phyloP scores from a whole-genome alignment of 2,888 invertebrate genomes.

The Agapetus fuscipes region DNA sequence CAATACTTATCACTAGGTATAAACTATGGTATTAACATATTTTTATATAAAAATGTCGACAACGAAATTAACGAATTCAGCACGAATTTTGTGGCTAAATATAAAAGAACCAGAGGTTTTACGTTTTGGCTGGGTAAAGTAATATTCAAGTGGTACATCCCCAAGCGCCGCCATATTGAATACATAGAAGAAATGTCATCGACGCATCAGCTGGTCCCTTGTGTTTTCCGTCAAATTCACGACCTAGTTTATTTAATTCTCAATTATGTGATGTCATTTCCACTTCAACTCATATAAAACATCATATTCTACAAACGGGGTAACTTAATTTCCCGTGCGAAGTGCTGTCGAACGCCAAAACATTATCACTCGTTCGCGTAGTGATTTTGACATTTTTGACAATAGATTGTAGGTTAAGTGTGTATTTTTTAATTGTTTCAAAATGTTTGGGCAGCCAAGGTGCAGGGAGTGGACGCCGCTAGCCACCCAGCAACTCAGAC shows the following conservation, averaged over 20 bases:
- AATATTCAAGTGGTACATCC: neutral
- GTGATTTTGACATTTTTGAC: slow-evolving; percentile 6
- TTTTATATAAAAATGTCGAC: no score
- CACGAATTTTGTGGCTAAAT: no score
- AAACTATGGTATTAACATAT: no score
- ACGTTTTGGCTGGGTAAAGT: neutral
- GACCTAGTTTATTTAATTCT: slow-evolving; percentile 7
- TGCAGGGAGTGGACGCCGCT: slow-evolving; percentile 74
- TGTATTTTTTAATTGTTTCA: slow-evolving; percentile 14
- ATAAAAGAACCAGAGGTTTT: no score
- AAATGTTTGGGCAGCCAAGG: slow-evolving; percentile 53
- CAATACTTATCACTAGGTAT: no score
- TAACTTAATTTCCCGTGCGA: no score
- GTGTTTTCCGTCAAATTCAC: slow-evolving; percentile 5
- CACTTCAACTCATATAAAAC: neutral
- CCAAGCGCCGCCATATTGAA: neutral
- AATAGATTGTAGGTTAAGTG: slow-evolving; percentile 13
- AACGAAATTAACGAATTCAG: no score
- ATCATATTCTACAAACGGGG: no score
- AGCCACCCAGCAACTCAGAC: slow-evolving; percentile 73
- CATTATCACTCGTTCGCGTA: neutral
- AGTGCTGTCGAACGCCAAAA: neutral
- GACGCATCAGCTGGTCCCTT: slow-evolving; percentile 11
- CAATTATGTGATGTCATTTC: neutral
- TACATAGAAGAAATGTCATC: slow-evolving; percentile 13